These are phyloP conservation scores for Neodontobutis hainanensis DNA, from an alignment of 2,113 vertebrate species.

Conservation along the genomic window DNA sequence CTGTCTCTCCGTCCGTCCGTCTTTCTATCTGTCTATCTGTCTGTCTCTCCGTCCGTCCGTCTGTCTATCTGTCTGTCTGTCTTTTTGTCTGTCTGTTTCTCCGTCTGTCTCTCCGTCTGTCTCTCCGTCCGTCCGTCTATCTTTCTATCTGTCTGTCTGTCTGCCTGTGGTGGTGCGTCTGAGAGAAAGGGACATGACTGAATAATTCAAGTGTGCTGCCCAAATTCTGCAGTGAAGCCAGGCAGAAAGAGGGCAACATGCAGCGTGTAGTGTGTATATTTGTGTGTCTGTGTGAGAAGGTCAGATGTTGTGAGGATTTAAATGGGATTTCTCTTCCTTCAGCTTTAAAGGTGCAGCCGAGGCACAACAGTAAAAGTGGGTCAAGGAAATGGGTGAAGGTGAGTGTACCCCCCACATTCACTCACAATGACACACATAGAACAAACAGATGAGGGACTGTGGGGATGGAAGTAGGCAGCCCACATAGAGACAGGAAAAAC, in stretches of 20 bases:
- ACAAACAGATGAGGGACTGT: conserved; percentile 14
- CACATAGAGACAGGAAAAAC: no score
- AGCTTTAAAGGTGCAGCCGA: conserved; percentile 45
- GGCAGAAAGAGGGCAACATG: conserved; percentile 69
- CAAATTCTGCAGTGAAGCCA: conserved; percentile 70
- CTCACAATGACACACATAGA: conserved; percentile 17
- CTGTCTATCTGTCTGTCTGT: background rate
- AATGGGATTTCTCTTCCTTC: conserved; percentile 52
- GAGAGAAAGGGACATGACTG: conserved; percentile 40
- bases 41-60: background rate
- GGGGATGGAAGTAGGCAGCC: conserved; percentile 10
- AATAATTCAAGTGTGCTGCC: conserved; percentile 76
- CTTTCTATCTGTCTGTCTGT: background rate
- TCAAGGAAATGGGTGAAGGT: conserved; percentile 70
- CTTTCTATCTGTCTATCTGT: background rate
- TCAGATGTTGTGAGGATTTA: conserved; percentile 56
- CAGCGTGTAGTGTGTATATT: conserved; percentile 26
- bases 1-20: background rate
- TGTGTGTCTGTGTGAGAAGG: conserved; percentile 37
- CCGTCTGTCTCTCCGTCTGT: background rate
- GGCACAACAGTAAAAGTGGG: conserved; percentile 60
- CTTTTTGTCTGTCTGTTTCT: no score
- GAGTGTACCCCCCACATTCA: conserved; percentile 26
- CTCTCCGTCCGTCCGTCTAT: conserved; percentile 1
- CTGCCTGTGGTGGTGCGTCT: conserved; percentile 11